Conservation (phyloP, 2,888 invertebrate genomes). For the Alentia gelatinosa region DNA sequence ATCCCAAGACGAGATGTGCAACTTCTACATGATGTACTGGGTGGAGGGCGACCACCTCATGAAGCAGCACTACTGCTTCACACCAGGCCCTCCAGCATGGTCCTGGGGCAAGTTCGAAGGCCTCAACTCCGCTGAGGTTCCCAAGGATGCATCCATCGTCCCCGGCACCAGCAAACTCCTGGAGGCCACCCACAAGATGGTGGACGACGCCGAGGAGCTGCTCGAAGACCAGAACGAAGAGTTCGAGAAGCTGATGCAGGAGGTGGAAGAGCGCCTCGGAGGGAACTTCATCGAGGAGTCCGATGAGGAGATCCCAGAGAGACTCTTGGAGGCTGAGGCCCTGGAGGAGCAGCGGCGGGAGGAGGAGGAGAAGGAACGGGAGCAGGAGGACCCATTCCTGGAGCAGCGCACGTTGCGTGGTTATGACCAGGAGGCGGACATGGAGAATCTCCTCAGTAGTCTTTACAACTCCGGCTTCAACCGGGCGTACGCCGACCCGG, state of each 20-base stretch:
- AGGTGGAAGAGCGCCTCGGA: not conserved
- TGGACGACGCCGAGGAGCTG: not conserved
- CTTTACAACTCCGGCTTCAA: not conserved
- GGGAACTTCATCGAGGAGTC: not conserved
- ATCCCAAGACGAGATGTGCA: constrained; percentile 79
- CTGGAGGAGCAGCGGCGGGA: not conserved
- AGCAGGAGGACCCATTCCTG: not conserved
- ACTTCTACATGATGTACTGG: constrained; percentile 80
- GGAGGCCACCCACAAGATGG: constrained; percentile 21
- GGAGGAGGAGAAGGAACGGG: not conserved
- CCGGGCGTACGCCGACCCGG: not conserved
- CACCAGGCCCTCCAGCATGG: constrained; percentile 90
- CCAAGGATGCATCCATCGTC: constrained; percentile 62
- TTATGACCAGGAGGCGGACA: not conserved
- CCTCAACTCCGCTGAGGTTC: constrained; percentile 56
- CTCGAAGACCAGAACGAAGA: not conserved
- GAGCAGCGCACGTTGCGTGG: not conserved
- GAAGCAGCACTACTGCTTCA: constrained; percentile 70
- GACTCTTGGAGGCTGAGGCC: not conserved
- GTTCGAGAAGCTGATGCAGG: constrained; percentile 6
- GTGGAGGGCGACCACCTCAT: constrained; percentile 71
- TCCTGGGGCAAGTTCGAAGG: constrained; percentile 85
- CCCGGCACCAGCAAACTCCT: constrained; percentile 56
- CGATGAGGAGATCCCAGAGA: not conserved
- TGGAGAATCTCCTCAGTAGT: not conserved